A percentile compares a stretch with the other conserved stretches of the same genome.
Conservation (phyloP, 2,797 vertebrate genomes). For the Hipposideros larvatus region DNA sequence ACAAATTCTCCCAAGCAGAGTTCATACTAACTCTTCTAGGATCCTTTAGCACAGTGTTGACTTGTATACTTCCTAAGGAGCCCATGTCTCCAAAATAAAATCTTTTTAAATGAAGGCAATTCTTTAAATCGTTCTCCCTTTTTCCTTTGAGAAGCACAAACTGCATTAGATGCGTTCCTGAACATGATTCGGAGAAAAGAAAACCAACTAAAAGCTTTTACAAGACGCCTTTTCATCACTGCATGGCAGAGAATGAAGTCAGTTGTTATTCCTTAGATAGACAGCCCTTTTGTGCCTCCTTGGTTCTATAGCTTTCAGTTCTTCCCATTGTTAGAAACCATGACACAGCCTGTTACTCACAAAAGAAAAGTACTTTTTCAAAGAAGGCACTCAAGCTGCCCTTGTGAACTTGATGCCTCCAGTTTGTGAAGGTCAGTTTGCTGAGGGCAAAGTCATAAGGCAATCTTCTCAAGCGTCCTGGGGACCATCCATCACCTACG, state of each 20-base stretch:
- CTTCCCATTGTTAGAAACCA: constrained; percentile 66
- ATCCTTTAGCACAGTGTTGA: not conserved
- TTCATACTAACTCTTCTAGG: not conserved
- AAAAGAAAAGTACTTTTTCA: constrained; percentile 81
- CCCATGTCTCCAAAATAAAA: constrained; percentile 61
- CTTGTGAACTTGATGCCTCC: constrained; percentile 58
- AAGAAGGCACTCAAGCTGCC: constrained; percentile 68
- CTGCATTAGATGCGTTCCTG: constrained; percentile 59
- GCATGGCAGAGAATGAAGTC: constrained; percentile 75
- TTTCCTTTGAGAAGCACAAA: constrained; percentile 62
- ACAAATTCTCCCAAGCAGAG: not conserved
- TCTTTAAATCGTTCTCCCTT: constrained; percentile 72
- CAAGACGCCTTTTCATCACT: constrained; percentile 74
- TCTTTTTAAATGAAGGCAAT: constrained; percentile 67
- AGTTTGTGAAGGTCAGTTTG: constrained; percentile 79
- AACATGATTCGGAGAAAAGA: constrained; percentile 67
- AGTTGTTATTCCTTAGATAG: constrained; percentile 62
- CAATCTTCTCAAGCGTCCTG: constrained; percentile 66
- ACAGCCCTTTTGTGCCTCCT: constrained; percentile 48
- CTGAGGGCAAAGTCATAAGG: constrained; percentile 80
- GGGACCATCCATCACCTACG: constrained; percentile 66
- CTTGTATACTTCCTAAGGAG: constrained; percentile 29
- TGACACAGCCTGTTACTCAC: constrained; percentile 76
- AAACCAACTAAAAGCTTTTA: constrained; percentile 79
- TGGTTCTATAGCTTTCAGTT: constrained; percentile 61